phyloP scores from a whole-genome alignment of 2,113 vertebrate species.

The Lampris incognitus region DNA sequence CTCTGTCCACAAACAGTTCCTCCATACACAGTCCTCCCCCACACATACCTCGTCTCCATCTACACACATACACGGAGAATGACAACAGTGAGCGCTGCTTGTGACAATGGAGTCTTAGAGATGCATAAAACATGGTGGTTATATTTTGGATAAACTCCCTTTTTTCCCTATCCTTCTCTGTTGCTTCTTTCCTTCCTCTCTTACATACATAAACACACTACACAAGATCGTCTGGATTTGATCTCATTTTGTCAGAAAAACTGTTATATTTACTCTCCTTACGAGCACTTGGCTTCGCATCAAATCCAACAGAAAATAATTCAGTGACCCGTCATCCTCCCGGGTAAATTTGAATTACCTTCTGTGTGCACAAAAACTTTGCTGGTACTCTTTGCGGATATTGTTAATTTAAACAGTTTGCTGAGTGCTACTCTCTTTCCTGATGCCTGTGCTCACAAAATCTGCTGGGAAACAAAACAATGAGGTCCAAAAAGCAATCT shows the following conservation, averaged over 20 bases:
- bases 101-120: too few species aligned
- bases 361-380: background rate
- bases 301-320: background rate
- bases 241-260: background rate
- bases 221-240: background rate
- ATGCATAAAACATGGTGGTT: too few species aligned
- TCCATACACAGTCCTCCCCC: slow-evolving; percentile 65
- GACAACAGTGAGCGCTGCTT: too few species aligned
- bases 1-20: slow-evolving; percentile 88
- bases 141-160: too few species aligned
- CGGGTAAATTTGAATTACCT: background rate
- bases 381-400: background rate
- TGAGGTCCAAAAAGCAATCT: background rate
- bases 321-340: background rate
- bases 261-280: background rate
- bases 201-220: background rate
- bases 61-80: slow-evolving; percentile 12
- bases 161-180: too few species aligned
- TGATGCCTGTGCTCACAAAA: background rate
- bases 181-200: too few species aligned
- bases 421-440: background rate
- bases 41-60: slow-evolving; percentile 70
- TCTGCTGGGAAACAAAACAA: background rate
- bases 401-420: background rate
- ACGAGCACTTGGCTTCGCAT: background rate